These are phyloP conservation scores for Macquaria australasica DNA, from an alignment of 2,113 vertebrate genomes.

Conservation along the genomic window DNA sequence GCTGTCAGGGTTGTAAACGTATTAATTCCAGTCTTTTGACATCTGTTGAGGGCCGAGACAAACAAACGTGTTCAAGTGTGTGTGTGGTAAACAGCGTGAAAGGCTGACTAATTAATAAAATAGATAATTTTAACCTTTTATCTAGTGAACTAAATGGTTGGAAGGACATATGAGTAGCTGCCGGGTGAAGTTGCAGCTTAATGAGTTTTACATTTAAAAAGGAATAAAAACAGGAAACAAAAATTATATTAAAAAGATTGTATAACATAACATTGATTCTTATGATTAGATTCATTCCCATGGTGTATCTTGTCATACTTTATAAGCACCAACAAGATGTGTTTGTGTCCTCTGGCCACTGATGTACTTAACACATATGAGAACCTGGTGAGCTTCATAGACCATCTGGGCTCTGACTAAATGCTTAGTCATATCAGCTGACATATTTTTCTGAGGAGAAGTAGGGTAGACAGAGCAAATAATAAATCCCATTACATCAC, in stretches of 20 bases:
- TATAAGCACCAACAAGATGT: neutral
- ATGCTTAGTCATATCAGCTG: conserved; percentile 40
- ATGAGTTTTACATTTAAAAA: too few species aligned
- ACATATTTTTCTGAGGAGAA: conserved; percentile 6
- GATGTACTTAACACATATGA: conserved; percentile 26
- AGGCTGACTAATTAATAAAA: neutral
- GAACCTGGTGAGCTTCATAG: conserved; percentile 19
- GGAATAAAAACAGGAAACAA: too few species aligned
- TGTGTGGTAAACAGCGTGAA: neutral
- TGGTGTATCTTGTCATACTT: neutral
- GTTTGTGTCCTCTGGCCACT: neutral
- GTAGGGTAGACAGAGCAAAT: neutral
- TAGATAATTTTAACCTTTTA: neutral
- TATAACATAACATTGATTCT: neutral
- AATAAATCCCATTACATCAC: conserved; percentile 43
- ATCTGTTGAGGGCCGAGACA: conserved; percentile 26
- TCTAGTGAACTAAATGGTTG: neutral
- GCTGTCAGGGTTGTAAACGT: conserved; percentile 25
- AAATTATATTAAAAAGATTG: neutral
- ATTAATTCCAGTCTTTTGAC: conserved; percentile 24
- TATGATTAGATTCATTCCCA: neutral
- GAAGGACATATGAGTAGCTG: neutral
- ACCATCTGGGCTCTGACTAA: conserved; percentile 55
- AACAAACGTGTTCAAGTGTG: conserved; percentile 7
- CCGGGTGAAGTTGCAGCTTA: too few species aligned